These are phyloP conservation scores for Psettodes erumei DNA, from an alignment of 2,113 vertebrate species.

Conservation along the genomic window DNA sequence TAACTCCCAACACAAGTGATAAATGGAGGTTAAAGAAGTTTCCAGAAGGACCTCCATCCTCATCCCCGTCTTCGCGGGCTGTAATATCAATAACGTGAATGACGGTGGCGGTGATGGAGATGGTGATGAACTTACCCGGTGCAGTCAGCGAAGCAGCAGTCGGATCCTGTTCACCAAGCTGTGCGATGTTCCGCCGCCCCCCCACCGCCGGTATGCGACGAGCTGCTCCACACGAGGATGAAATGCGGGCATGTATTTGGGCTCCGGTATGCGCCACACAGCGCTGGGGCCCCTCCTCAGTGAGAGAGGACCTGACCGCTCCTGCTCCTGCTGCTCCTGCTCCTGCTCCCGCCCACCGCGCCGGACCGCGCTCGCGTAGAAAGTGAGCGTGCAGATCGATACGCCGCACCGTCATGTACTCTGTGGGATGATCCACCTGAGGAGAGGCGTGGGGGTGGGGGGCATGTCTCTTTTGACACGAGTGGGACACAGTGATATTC, in stretches of 20 bases:
- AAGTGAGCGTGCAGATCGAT: conserved; percentile 41
- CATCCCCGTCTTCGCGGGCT: neutral
- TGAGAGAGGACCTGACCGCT: conserved; percentile 57
- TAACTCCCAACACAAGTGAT: neutral
- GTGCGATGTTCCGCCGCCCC: too few relatives aligned
- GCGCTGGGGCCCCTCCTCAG: conserved; percentile 68
- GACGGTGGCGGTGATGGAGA: too few relatives aligned
- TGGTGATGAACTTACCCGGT: conserved; percentile 77
- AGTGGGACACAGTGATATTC: neutral
- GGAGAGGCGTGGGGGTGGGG: neutral
- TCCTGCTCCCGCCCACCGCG: conserved; percentile 70
- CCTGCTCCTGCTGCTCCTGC: conserved; percentile 2
- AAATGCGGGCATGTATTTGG: conserved; percentile 66
- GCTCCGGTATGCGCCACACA: conserved; percentile 62
- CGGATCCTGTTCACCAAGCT: conserved; percentile 48
- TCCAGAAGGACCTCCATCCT: conserved; percentile 28
- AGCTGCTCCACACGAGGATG: conserved; percentile 52
- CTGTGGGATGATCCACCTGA: neutral
- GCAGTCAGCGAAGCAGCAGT: conserved; percentile 49
- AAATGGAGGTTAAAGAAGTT: conserved; percentile 23
- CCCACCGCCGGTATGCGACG: conserved; percentile 46
- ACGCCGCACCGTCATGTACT: neutral
- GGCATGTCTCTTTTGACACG: neutral
- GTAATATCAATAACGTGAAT: too few relatives aligned
- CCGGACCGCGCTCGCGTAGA: conserved; percentile 44